Conservation (phyloP, 2,797 vertebrate species). For the Karalla daura region DNA sequence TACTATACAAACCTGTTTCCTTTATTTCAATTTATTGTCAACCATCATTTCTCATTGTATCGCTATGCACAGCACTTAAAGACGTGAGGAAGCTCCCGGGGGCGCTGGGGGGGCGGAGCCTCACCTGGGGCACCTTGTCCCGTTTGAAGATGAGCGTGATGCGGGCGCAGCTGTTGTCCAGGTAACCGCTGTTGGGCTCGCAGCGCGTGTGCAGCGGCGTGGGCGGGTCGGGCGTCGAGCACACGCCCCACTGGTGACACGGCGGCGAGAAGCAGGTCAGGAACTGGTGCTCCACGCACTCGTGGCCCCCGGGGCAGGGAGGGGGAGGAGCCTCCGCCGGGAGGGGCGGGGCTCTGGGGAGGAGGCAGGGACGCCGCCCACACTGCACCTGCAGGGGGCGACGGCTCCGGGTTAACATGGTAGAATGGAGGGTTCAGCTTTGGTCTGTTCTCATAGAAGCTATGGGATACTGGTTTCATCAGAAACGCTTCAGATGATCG, state of each 20-base stretch:
- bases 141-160: conserved; percentile 91
- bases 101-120: not conserved
- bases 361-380: conserved; percentile 88
- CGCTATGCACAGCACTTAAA: too few relatives aligned
- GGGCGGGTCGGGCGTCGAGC: conserved; percentile 80
- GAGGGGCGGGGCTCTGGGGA: conserved; percentile 62
- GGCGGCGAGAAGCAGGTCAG: conserved; percentile 92
- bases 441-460: too few relatives aligned
- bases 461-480: too few relatives aligned
- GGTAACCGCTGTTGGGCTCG: conserved; percentile 86
- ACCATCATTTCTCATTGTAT: too few relatives aligned
- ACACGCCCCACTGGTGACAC: conserved; percentile 91
- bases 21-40: too few relatives aligned
- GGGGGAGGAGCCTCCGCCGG: conserved; percentile 29
- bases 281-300: conserved; percentile 85
- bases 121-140: conserved; percentile 91
- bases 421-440: too few relatives aligned
- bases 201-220: conserved; percentile 83
- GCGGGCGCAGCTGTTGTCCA: conserved; percentile 91
- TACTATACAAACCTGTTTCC: too few relatives aligned
- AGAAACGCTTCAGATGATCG: not conserved
- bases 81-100: too few relatives aligned
- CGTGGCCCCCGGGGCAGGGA: conserved; percentile 87
- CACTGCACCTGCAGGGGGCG: conserved; percentile 91
- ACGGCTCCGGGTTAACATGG: too few relatives aligned